Base-by-base conservation (phyloP, 2,113 vertebrate species). In the Sinocyclocheilus anophthalmus region DNA sequence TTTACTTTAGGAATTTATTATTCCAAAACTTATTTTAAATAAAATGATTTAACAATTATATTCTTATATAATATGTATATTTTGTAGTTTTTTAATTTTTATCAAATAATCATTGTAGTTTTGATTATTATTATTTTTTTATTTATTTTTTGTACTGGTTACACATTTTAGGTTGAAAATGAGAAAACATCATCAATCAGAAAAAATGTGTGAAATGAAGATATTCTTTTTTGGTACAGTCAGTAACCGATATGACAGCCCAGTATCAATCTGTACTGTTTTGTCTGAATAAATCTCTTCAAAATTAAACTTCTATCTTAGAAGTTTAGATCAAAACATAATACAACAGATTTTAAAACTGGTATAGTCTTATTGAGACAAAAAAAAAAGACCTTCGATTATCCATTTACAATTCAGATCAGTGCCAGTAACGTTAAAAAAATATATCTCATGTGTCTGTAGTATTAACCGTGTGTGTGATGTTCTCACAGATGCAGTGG, bases 401-500 rank as follows among this genome's bases (percentile, higher is more conserved):
- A 33, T 33, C 30, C 3, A 5, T 48, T 48, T 48, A 48, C 45
- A 11, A 48, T 48, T 48, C 45, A 48, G 45, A 48, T 48, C 9
- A 11, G 45, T 48, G 45, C 45, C 10, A 12, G 3, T 48, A 37
- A 37, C 10, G 2, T 11, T 2, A 12, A 48, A 48, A 48, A 37
- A 37, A 37, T 5, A 37, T 37, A 9, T 50, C 7, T 24, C 8
- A 20, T 45, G 0, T n/a, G 72, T 14, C 20, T 76, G 8, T 45
- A 37, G 42, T 42, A 42, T 42, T 33, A 9, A 37, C 8, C 1
- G 8, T 45, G 16, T 0, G 30, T 63, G 10, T 53, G 33, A 14
- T 84, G 55, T 72, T 8, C 30, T 81, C 69, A 4, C 94, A 99
- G 98, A 95, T 94, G 0, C 97, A 99, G 93, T 98, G 97, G 94